Base-by-base conservation (phyloP, 2,797 vertebrate species). In the Pelodytes ibericus region DNA sequence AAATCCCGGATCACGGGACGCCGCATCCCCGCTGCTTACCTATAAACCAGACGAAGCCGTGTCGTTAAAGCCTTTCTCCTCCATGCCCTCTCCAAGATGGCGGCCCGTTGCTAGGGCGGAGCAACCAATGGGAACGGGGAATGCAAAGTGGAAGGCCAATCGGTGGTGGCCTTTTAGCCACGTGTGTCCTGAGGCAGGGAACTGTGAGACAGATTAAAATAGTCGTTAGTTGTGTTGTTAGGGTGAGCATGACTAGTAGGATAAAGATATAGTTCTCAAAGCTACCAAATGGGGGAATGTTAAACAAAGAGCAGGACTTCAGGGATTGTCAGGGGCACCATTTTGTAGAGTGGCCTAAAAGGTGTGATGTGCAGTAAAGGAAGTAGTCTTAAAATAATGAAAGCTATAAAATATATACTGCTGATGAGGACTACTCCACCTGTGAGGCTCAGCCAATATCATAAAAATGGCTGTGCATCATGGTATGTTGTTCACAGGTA, bases 1-100 rank as follows among this genome's bases (percentile, higher is more conserved):
- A 16, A 5, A 8, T 13, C 33, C 31, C 5, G 33, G 33, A 15
- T 36, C 29, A 71, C 4, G 15, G 7, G 2, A 18, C 2, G 26
- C 16, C 31, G 3, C 10, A 39, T 2, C 8, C 9, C 49, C 26
- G 49, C 30, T 4, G 3, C 69, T 47, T 68, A 73, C 76, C 62
- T 60, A 39, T 62, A n/a, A 18, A 3, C 47, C 25, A 64, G 26
- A 13, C 26, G 31, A 63, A 71, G 74, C 67, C 24, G 31, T 49
- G 58, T 2, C 25, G 72, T 78, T 86, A 87, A 86, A 64, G 71
- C 63, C 53, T 82, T 77, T 85, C 84, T 82, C 82, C 70, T 70
- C 78, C 81, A 80, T 75, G 79, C 75, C 76, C 76, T 61, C 66
- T 77, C 49, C 81, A 87, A 93, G 83, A 94, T 94, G 93, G 93